These are phyloP conservation scores for Labeo catla DNA, from an alignment of 2,113 vertebrate species.

Conservation along the genomic window DNA sequence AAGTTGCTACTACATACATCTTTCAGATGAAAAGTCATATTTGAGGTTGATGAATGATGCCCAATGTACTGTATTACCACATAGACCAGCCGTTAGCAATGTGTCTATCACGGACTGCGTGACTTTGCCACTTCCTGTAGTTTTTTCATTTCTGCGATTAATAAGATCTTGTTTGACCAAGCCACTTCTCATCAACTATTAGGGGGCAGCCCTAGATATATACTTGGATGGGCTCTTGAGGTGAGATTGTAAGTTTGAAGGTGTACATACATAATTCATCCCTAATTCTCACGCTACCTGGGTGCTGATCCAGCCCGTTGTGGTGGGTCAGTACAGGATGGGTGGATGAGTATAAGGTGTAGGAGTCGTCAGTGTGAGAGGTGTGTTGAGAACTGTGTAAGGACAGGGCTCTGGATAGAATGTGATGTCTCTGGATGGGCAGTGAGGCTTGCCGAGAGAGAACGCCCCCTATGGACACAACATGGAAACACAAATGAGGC, in stretches of 20 bases:
- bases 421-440: conserved; percentile 76
- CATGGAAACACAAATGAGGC: conserved; percentile 63
- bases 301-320: conserved; percentile 55
- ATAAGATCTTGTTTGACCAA: too few relatives aligned
- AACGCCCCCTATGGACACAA: conserved; percentile 78
- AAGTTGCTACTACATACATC: too few relatives aligned
- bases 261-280: not conserved
- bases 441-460: conserved; percentile 77
- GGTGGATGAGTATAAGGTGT: conserved; percentile 66
- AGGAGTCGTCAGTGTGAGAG: conserved; percentile 77
- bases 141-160: too few relatives aligned
- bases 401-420: conserved; percentile 71
- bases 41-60: too few relatives aligned
- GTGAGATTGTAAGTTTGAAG: not conserved
- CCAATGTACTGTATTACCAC: too few relatives aligned
- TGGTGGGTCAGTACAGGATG: conserved; percentile 50
- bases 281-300: conserved; percentile 54
- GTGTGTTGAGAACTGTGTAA: conserved; percentile 55
- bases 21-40: too few relatives aligned
- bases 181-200: too few relatives aligned
- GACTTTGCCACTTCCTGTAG: too few relatives aligned
- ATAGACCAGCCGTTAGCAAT: too few relatives aligned
- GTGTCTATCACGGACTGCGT: too few relatives aligned
- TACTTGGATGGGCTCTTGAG: not conserved
- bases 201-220: too few relatives aligned